Base-by-base conservation (phyloP, 2,888 invertebrate species). In the Drosophila macrospina region DNA sequence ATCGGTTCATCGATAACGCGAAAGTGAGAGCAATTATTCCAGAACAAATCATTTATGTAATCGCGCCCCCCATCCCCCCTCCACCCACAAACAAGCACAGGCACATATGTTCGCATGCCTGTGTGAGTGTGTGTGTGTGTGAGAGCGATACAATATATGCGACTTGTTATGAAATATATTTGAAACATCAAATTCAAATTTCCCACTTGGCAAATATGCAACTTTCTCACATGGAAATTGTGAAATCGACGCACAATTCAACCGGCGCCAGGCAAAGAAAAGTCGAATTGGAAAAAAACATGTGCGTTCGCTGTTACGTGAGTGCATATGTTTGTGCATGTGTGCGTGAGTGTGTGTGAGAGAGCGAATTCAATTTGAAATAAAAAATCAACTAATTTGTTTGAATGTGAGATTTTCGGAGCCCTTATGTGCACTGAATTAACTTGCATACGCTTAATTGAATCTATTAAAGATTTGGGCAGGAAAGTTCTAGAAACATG, bases 401-500 rank as follows among this genome's bases (percentile, higher is more conserved):
- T 28, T 54, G 30, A n/a, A 20, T 10, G 11, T 4, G 5, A 20
- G 37, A 42, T 37, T 20, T 13, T 16, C 6, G 20, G 45, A 16
- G 34, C 42, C 34, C 41, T n/a, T 30, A 44, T 48, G 5, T 41
- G 11, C 10, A 48, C 34, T 37, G 41, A 42, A 57, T 37, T 69
- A 52, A 48, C 34, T 36, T 44, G 39, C 54, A 32, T 69, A 52
- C 60, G 15, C 11, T 32, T 50, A 54, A 54, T 63, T 62, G 8
- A 80, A 55, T 41, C 37, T 45, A 44, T 44, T 55, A 10, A 55
- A 20, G 13, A 5, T 20, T 5, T 30, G 11, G 34, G 20, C 6
- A 51, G 39, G 88, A 85, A 85, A 44, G 5, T 88, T 82, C 86
- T 75, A 70, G 82, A 83, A 87, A 45, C 42, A 41, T 51, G 34